Evolutionary conservation across 2,113 vertebrate species (phyloP), one percentile per base, ranked within the genome.

Genomic region (Hydrochoerus hydrochaeris): DNA sequence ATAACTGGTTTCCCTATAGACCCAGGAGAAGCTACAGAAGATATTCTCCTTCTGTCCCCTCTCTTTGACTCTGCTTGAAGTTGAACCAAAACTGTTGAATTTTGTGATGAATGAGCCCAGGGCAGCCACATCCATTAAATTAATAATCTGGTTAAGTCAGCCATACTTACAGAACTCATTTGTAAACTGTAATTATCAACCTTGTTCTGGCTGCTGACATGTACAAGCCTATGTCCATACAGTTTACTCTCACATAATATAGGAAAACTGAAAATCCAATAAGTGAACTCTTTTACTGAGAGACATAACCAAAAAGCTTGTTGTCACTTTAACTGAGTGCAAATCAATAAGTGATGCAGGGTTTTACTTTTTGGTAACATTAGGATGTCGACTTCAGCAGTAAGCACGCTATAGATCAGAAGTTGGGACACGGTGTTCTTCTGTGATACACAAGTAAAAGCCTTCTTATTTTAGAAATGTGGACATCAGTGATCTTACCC

Each of bases 361-460:
- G 96, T 95, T 98, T 98, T 98, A 95, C 95, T 97, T 98, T 98
- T 98, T 97, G 98, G 98, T 98, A 98, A 97, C 96, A 97, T 98
- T 97, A 97, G 96, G 98, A 95, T 98, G 98, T 98, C 98, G 98
- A 98, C 98, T 98, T 96, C 97, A 98, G 98, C 98, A 98, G 98
- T 98, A 98, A 98, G 97, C 93, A 88, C 26, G 90, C 97, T 97
- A 96, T 96, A 91, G 98, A 98, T 98, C 98, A 96, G 95, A 98
- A 98, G 89, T 89, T 49, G 94, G 89, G 85, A 96, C 92, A 96
- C 91, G 97, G 97, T 95, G 97, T 95, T 97, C 87, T 81, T 83
- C 95, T 95, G 80, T 92, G 84, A 98, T 75, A 85, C 9, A 96
- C 95, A 96, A 75, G 96, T 93, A 80, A 92, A 95, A 98, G 96